Evolutionary conservation across 2,888 invertebrate genomes (phyloP).

Genomic region (Andrena praecox): DNA sequence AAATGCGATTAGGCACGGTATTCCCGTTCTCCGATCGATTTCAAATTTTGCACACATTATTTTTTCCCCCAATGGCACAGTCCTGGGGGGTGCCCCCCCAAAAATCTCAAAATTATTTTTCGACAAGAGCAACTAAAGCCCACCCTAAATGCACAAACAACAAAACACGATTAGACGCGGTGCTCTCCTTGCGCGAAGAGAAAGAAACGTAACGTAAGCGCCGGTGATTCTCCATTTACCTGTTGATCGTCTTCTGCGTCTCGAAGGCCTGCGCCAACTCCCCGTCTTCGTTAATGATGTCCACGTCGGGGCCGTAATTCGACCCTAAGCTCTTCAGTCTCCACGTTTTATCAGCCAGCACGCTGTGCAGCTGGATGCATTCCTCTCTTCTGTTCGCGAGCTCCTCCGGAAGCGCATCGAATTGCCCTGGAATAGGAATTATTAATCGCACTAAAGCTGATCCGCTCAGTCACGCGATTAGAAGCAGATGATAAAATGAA

Average conservation of each 20-base stretch:
- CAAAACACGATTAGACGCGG: constrained; percentile 72
- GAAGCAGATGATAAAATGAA: not conserved
- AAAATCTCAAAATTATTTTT: too few relatives aligned
- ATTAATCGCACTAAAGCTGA: constrained; percentile 1
- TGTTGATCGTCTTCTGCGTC: constrained; percentile 96
- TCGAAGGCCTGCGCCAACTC: constrained; percentile 96
- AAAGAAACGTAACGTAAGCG: not conserved
- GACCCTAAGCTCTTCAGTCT: constrained; percentile 86
- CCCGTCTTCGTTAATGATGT: constrained; percentile 93
- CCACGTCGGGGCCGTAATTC: constrained; percentile 89
- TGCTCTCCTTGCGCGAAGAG: constrained; percentile 12
- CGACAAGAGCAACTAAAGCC: too few relatives aligned
- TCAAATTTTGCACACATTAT: too few relatives aligned
- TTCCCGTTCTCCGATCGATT: too few relatives aligned
- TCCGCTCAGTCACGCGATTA: not conserved
- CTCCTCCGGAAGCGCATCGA: constrained; percentile 93
- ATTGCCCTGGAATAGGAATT: constrained; percentile 87
- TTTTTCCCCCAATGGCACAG: too few relatives aligned
- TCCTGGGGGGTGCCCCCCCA: too few relatives aligned
- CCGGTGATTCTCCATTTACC: constrained; percentile 85
- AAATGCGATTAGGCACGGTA: too few relatives aligned
- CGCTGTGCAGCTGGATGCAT: constrained; percentile 94
- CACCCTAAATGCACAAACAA: constrained; percentile 78
- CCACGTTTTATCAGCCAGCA: constrained; percentile 90
- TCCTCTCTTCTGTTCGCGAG: constrained; percentile 94